phyloP scores from a whole-genome alignment of 2,888 invertebrate species.

The Marronus borbonicus region DNA sequence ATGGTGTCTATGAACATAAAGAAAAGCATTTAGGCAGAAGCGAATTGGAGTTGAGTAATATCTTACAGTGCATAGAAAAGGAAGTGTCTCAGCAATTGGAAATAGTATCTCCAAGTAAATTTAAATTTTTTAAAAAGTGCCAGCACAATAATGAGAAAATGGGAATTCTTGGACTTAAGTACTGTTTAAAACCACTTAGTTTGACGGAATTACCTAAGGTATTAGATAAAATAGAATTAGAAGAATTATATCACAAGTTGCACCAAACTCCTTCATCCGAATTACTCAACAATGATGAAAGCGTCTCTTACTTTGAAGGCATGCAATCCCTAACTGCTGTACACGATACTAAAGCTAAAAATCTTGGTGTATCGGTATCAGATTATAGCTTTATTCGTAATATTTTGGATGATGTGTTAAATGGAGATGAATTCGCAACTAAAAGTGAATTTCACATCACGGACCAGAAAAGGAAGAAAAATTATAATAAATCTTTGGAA shows the following conservation, averaged over 20 bases:
- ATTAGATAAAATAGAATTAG: conserved; percentile 16
- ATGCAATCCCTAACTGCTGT: background rate
- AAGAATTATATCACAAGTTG: conserved; percentile 24
- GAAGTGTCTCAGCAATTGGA: conserved; percentile 45
- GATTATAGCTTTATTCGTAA: conserved; percentile 32
- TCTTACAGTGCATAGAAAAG: conserved; percentile 37
- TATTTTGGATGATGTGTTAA: conserved; percentile 25
- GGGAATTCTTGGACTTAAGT: conserved; percentile 17
- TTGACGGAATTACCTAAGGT: conserved; percentile 14
- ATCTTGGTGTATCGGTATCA: conserved; percentile 10
- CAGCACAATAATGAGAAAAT: conserved; percentile 23
- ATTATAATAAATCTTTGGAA: conserved; percentile 17
- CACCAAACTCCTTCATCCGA: conserved; percentile 17
- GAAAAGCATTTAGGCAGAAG: conserved; percentile 51
- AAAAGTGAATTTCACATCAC: background rate
- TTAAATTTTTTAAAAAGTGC: conserved; percentile 35
- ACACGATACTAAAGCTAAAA: conserved; percentile 1
- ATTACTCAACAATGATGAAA: background rate
- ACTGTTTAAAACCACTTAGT: conserved; percentile 27
- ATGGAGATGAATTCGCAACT: conserved; percentile 26
- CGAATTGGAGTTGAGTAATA: conserved; percentile 47
- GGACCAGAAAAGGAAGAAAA: conserved; percentile 1
- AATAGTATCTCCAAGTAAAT: conserved; percentile 49
- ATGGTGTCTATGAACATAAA: conserved; percentile 27
- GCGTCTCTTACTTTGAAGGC: background rate